Evolutionary conservation across 2,113 vertebrate genomes (phyloP).

Genomic region (Parotia lawesii): DNA sequence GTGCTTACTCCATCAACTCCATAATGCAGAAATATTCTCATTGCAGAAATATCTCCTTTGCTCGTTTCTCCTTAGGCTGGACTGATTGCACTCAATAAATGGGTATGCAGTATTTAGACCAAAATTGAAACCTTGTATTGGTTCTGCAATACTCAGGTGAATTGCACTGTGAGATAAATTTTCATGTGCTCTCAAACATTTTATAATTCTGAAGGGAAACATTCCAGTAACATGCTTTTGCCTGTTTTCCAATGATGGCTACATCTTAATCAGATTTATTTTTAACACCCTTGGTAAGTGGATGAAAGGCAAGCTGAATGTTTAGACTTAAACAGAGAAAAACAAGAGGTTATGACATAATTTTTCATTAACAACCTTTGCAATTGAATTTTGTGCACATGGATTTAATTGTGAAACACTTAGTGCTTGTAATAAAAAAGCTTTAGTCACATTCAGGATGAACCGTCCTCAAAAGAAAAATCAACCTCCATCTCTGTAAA

Average conservation of each 20-base stretch:
- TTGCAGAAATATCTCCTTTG: neutral
- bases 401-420: neutral
- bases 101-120: neutral
- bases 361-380: neutral
- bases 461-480: neutral
- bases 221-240: neutral
- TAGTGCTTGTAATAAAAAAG: neutral
- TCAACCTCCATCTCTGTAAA: neutral
- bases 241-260: neutral
- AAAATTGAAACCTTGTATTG: neutral
- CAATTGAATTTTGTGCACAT: neutral
- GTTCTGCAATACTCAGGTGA: neutral
- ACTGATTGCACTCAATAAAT: neutral
- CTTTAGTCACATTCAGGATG: neutral
- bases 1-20: neutral
- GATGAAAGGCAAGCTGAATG: neutral
- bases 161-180: neutral
- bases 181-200: neutral
- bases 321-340: neutral
- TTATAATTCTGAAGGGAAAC: neutral
- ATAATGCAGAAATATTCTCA: neutral
- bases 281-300: neutral
- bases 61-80: neutral
- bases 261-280: neutral
- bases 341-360: neutral